Evolutionary conservation across 2,888 invertebrate species (phyloP).

Genomic region (Sarcophaga carnaria): DNA sequence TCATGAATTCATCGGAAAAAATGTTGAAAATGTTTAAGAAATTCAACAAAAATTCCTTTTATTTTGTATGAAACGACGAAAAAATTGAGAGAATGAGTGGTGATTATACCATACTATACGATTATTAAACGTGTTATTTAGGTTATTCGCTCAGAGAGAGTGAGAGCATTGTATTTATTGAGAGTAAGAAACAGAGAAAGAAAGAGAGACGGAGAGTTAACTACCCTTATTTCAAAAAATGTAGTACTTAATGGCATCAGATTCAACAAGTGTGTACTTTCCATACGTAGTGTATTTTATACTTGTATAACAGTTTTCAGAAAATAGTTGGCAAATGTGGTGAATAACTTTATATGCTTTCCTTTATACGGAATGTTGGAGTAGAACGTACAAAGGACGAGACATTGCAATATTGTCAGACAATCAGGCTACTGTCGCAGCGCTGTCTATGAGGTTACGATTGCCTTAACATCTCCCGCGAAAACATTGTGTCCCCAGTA

Average conservation of each 20-base stretch:
- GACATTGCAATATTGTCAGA: too few relatives aligned
- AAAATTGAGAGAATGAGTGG: slow-evolving; percentile 27
- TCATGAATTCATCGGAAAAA: slow-evolving; percentile 54
- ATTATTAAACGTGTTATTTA: slow-evolving; percentile 14
- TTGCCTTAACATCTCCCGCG: too few relatives aligned
- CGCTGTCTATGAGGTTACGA: too few relatives aligned
- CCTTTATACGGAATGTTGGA: too few relatives aligned
- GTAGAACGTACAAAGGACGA: too few relatives aligned
- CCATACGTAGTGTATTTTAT: background rate
- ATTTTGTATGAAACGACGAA: too few relatives aligned
- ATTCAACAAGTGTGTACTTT: slow-evolving; percentile 49
- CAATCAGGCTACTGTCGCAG: too few relatives aligned
- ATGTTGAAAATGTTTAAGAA: too few relatives aligned
- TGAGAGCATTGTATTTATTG: background rate
- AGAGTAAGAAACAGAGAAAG: background rate
- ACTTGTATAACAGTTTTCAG: slow-evolving; percentile 46
- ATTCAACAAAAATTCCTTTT: too few relatives aligned
- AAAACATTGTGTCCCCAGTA: too few relatives aligned
- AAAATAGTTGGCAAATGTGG: too few relatives aligned
- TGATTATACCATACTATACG: slow-evolving; percentile 6
- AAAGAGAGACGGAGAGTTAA: background rate
- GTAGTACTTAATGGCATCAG: background rate
- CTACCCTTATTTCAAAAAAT: slow-evolving; percentile 5
- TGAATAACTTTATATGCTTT: too few relatives aligned
- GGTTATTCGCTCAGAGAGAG: slow-evolving; percentile 46